These are phyloP conservation scores for Grantiella picta DNA, from an alignment of 2,113 vertebrate species.

Conservation along the genomic window DNA sequence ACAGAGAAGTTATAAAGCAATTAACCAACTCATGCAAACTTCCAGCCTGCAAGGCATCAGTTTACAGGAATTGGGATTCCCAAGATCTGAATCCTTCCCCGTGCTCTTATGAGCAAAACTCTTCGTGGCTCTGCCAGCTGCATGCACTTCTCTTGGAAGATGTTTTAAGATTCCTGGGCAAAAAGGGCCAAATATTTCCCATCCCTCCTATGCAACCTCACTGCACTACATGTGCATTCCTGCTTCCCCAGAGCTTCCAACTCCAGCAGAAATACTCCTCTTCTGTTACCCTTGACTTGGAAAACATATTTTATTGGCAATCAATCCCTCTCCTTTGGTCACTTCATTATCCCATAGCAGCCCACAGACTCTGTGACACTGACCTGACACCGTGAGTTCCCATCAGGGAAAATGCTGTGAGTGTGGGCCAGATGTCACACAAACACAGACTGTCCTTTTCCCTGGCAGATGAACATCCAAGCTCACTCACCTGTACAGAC, in stretches of 20 bases:
- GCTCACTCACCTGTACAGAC: slow-evolving; percentile 63
- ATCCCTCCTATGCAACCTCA: not conserved
- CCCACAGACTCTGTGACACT: fast-evolving
- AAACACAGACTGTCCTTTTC: not conserved
- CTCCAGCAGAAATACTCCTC: not conserved
- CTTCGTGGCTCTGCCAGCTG: not conserved
- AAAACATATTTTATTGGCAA: not conserved
- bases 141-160: not conserved
- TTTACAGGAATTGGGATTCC: not conserved
- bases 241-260: not conserved
- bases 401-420: not conserved
- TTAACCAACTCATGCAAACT: not conserved
- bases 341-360: not conserved
- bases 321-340: not conserved
- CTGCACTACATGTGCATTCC: fast-evolving
- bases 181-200: not conserved
- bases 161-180: not conserved
- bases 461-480: not conserved
- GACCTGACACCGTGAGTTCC: not conserved
- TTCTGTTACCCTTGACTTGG: not conserved
- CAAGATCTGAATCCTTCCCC: not conserved
- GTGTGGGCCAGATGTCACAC: not conserved
- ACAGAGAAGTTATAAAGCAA: not conserved
- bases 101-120: not conserved
- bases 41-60: not conserved